phyloP scores from a whole-genome alignment of 2,797 vertebrate genomes.

The Acipenser ruthenus region DNA sequence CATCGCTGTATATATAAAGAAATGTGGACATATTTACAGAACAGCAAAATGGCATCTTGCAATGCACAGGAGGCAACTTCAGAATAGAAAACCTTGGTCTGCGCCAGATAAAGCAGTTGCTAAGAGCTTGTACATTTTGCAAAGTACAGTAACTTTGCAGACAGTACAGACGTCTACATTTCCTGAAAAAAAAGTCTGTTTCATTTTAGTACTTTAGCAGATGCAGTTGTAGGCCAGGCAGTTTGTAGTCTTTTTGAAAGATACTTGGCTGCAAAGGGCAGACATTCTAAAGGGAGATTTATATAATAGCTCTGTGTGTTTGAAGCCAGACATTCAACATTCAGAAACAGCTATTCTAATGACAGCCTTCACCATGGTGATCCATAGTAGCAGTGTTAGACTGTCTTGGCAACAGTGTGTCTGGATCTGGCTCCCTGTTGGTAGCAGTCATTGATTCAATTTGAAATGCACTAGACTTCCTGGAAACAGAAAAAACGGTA shows the following conservation, averaged over 20 bases:
- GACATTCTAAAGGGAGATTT: slow-evolving; percentile 54
- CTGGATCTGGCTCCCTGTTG: slow-evolving; percentile 47
- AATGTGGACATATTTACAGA: no score
- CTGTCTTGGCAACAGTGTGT: slow-evolving; percentile 47
- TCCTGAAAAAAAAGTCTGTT: slow-evolving; percentile 24
- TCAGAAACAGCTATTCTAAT: slow-evolving; percentile 46
- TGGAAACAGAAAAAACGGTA: slow-evolving; percentile 58
- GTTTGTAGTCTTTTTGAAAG: slow-evolving; percentile 38
- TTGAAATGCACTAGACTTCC: slow-evolving; percentile 48
- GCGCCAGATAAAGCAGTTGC: slow-evolving; percentile 19
- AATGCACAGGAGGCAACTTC: no score
- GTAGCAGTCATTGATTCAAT: slow-evolving; percentile 59
- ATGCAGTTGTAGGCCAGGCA: slow-evolving; percentile 44
- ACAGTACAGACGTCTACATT: slow-evolving; percentile 56
- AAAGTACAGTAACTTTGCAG: slow-evolving; percentile 46
- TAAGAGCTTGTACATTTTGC: slow-evolving; percentile 42
- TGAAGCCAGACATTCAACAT: slow-evolving; percentile 59
- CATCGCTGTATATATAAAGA: no score
- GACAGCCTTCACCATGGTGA: slow-evolving; percentile 60
- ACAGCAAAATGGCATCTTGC: no score
- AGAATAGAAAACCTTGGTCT: no score
- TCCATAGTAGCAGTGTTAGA: slow-evolving; percentile 48
- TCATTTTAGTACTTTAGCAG: slow-evolving; percentile 37
- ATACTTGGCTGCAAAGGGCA: slow-evolving; percentile 50
- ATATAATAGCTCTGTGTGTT: slow-evolving; percentile 53